These are phyloP conservation scores for Hyperopisus bebe DNA, from an alignment of 2,113 vertebrate genomes.

Conservation along the genomic window DNA sequence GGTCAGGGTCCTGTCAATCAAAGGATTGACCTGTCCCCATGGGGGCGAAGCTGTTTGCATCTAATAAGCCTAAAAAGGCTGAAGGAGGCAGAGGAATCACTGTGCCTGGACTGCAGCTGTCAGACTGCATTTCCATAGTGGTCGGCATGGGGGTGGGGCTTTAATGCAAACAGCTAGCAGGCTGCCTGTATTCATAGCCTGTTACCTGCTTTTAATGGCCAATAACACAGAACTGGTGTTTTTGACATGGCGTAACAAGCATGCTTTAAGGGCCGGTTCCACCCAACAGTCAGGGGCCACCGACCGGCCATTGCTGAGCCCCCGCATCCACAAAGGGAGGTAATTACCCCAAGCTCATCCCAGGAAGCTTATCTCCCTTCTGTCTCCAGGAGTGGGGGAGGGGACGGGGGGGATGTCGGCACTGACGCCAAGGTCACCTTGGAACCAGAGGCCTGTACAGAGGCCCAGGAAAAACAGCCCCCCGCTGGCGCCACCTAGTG, in stretches of 20 bases:
- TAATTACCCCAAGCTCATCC: neutral
- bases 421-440: neutral
- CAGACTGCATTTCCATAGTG: slow-evolving; percentile 35
- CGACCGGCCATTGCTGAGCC: neutral
- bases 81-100: slow-evolving; percentile 23
- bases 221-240: neutral
- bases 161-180: neutral
- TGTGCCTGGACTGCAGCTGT: slow-evolving; percentile 41
- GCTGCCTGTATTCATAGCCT: neutral
- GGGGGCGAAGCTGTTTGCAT: slow-evolving; percentile 3
- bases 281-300: neutral
- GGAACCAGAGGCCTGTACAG: neutral
- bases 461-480: neutral
- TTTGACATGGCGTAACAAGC: neutral
- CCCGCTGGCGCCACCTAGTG: neutral
- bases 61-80: slow-evolving; percentile 28
- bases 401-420: neutral
- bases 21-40: slow-evolving; percentile 6
- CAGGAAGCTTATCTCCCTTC: neutral
- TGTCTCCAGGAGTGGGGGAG: neutral
- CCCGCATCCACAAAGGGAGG: neutral
- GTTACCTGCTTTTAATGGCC: neutral
- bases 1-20: slow-evolving; percentile 2
- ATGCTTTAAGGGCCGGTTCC: neutral
- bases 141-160: slow-evolving; percentile 12